Base-by-base conservation (phyloP, 1,140 invertebrate genomes). In the Yoshiicerus persimilis region DNA sequence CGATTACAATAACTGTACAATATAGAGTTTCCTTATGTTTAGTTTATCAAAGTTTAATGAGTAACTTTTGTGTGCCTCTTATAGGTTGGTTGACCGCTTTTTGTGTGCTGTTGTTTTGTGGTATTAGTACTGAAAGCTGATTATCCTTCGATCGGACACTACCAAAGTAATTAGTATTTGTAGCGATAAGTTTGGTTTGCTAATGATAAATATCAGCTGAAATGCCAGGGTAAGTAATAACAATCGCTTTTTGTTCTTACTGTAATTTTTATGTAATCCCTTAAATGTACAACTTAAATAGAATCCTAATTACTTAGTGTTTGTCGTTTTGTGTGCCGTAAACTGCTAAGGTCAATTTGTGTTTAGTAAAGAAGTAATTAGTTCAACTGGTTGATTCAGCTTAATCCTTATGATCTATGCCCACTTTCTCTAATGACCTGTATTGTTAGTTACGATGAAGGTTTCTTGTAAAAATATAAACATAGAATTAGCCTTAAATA, bases 151-250 rank as follows among this genome's bases (percentile, higher is more conserved):
- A n/a, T n/a, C n/a, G n/a, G n/a, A n/a, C 23, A 66, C 62, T 66
- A 1, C 62, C 25, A 23, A 36, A 36, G 20, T 80, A 38, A n/a
- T 80, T 80, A 23, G 25, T 9, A 80, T 80, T 80, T 36, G 16
- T 36, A 80, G n/a, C 32, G 38, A 5, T 34, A 23, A 80, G 75
- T 80, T n/a, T 36, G 30, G 20, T 80, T 85, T 85, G 85, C 41
- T 62, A 66, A 64, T 56, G 62, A 27, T 64, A 62, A 66, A 39
- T 38, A 64, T 38, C 85, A 86, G 62, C 86, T 87, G 86, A 75
- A 87, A 87, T 87, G 86, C 86, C 86, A 75, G 86, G 86, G 86
- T 87, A 87, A 87, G 86, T 39, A 66, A 70, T 41, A 9, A n/a
- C n/a, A 41, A 25, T 84, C 36, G 25, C 23, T 25, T 56, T 84